Conservation (phyloP, 2,113 vertebrate genomes). For the Neodontobutis hainanensis region DNA sequence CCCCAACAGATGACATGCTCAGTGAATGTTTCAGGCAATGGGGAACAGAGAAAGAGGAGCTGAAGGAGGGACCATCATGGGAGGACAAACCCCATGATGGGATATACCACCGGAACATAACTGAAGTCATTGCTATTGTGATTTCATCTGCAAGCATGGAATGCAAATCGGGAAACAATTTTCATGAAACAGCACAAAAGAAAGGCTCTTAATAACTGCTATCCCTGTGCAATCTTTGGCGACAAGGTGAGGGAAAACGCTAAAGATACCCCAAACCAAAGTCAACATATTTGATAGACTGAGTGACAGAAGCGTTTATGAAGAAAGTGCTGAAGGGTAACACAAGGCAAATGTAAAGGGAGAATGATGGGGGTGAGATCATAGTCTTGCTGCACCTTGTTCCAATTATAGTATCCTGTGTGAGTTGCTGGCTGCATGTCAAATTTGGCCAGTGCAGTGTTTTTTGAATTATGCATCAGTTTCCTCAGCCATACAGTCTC, state of each 20-base stretch:
- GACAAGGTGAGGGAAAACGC: slow-evolving; percentile 53
- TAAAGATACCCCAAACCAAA: slow-evolving; percentile 55
- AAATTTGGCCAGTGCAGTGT: slow-evolving; percentile 45
- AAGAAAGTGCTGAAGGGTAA: slow-evolving; percentile 6
- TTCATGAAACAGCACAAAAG: slow-evolving; percentile 58
- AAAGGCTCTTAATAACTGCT: slow-evolving; percentile 31
- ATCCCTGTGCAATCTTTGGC: slow-evolving; percentile 54
- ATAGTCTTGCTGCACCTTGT: slow-evolving; percentile 77
- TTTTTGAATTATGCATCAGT: slow-evolving; percentile 40
- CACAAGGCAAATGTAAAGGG: slow-evolving; percentile 34
- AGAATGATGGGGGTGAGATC: slow-evolving; percentile 76
- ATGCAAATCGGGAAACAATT: slow-evolving; percentile 60
- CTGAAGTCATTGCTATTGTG: no score
- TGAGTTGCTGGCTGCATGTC: slow-evolving; percentile 50
- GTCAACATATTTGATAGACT: slow-evolving; percentile 27
- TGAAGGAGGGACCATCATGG: no score
- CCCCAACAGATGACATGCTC: no score
- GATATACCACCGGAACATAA: no score
- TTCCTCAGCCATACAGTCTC: slow-evolving; percentile 50
- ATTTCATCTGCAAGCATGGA: slow-evolving; percentile 20
- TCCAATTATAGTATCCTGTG: slow-evolving; percentile 77
- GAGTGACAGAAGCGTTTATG: background rate
- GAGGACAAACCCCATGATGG: no score
- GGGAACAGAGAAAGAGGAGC: no score
- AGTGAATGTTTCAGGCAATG: no score